Evolutionary conservation across 35 echinoderm and acorn worm species (phyloP).

Genomic region (Lytechinus pictus): DNA sequence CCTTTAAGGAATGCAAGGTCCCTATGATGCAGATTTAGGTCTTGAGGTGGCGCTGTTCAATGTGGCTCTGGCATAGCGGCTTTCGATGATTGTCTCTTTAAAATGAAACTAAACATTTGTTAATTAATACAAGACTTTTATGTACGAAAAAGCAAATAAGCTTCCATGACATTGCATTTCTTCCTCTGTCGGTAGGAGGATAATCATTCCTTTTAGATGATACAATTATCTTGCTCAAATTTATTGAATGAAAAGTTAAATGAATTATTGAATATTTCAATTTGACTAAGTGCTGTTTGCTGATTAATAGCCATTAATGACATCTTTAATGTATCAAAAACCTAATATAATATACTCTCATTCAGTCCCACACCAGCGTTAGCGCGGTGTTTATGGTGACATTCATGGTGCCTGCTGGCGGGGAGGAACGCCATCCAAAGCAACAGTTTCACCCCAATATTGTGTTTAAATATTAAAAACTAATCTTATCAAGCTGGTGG

Average conservation of each 20-base stretch:
- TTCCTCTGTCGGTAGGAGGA: too few relatives aligned
- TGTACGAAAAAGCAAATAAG: too few relatives aligned
- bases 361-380: not conserved
- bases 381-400: not conserved
- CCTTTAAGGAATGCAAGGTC: too few relatives aligned
- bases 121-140: too few relatives aligned
- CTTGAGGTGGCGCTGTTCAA: too few relatives aligned
- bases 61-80: too few relatives aligned
- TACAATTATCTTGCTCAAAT: too few relatives aligned
- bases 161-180: too few relatives aligned
- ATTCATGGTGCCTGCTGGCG: not conserved
- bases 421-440: not conserved
- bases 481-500: not conserved
- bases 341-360: not conserved
- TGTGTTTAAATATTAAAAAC: slow-evolving; percentile 7
- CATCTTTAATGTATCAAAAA: not conserved
- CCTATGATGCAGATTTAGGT: too few relatives aligned
- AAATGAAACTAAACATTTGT: too few relatives aligned
- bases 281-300: not conserved
- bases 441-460: not conserved
- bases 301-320: not conserved
- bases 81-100: too few relatives aligned
- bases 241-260: not conserved
- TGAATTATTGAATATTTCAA: not conserved
- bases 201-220: too few relatives aligned